phyloP scores from a whole-genome alignment of 1,140 invertebrate species.

The Rhyacophila brunnea region DNA sequence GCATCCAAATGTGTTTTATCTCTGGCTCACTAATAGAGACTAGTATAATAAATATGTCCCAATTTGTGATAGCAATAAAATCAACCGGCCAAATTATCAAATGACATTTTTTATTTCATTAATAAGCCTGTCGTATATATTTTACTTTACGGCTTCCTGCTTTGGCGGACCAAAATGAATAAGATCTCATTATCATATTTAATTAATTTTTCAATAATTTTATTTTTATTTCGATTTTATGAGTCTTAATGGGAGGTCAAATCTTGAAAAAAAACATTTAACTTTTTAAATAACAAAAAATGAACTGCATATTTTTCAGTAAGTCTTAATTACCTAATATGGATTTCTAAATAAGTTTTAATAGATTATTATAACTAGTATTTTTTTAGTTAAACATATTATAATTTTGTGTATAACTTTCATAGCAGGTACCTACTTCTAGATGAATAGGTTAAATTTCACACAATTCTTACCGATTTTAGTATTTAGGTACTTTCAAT shows the following conservation, averaged over 20 bases:
- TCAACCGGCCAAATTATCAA: slow-evolving; percentile 15
- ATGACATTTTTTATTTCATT: slow-evolving; percentile 32
- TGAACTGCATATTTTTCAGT: too few relatives aligned
- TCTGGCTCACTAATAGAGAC: slow-evolving; percentile 7
- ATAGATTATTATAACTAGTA: too few relatives aligned
- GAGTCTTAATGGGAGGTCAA: slow-evolving; percentile 15
- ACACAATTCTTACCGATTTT: too few relatives aligned
- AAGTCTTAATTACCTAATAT: too few relatives aligned
- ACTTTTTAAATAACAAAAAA: too few relatives aligned
- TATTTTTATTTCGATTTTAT: background rate
- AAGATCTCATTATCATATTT: slow-evolving; percentile 16
- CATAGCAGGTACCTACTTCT: too few relatives aligned
- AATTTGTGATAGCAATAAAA: slow-evolving; percentile 32
- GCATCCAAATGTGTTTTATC: background rate
- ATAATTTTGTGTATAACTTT: too few relatives aligned
- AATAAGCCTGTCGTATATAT: slow-evolving; percentile 26
- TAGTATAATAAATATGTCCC: slow-evolving; percentile 30
- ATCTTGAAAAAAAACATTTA: background rate
- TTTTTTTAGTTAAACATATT: too few relatives aligned
- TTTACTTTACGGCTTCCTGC: slow-evolving; percentile 9
- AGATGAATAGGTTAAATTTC: too few relatives aligned
- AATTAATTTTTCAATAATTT: slow-evolving; percentile 5
- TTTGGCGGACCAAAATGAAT: background rate
- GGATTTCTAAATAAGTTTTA: too few relatives aligned
- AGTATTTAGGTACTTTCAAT: too few relatives aligned